Base-by-base conservation (phyloP, 2,797 vertebrate genomes). In the Parauchenoglanis ngamensis region DNA sequence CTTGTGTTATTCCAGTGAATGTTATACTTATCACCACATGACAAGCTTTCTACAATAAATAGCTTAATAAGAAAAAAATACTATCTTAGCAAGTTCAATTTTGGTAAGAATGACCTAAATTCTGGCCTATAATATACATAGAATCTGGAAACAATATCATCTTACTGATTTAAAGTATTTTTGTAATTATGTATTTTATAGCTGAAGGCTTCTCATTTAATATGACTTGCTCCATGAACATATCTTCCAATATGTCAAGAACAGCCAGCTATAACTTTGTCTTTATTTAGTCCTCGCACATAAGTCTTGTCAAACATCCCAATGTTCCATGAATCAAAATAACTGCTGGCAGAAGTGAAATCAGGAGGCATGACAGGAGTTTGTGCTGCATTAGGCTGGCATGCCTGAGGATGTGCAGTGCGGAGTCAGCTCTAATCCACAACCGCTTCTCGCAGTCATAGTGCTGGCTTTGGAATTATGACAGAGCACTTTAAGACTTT, bases 311-410 rank as follows among this genome's bases (percentile, higher is more conserved):
- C 90, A 85, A 70, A 57, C 78, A 61, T 59, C 73, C 85, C 70
- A 85, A 70, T 86, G 85, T 75, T 75, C 31, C 80, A 86, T 89
- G 67, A 90, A 90, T 90, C 88, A 87, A 90, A 88, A 85, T 87
- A 85, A 88, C 85, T 76, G 77, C 85, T 86, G 86, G 83, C 83
- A 56, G 86, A 75, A 52, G 75, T 86, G 80, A 88, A 86, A 88
- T 86, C 84, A 49, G 61, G 61, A 89, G 85, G 75, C 87, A 88
- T 88, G 86, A 86, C 87, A 84, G 79, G 89, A 80, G 81, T 89
- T 89, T 87, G 65, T 80, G 85, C 85, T 88, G 85, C 65, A 78
- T 78, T 87, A 40, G 85, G 31, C 61, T 87, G 87, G 85, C 81
- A 87, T 73, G 61, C 49, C 75, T 56, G 83, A 86, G 57, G 78